Conservation (phyloP, 2,797 vertebrate species). For the Halcyon badia region DNA sequence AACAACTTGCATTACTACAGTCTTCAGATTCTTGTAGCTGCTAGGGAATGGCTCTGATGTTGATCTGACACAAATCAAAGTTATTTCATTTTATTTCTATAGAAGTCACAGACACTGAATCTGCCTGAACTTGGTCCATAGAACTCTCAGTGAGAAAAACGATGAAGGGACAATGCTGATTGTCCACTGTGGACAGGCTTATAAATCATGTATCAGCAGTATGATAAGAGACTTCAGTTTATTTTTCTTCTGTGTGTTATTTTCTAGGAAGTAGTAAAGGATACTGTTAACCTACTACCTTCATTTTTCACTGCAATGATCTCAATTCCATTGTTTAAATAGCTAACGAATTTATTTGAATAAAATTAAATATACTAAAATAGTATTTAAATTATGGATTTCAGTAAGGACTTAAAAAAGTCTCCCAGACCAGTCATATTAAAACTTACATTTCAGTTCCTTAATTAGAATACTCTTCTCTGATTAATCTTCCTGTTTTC, state of each 20-base stretch:
- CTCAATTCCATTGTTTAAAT: not conserved
- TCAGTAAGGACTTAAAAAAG: not conserved
- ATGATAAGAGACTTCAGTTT: not conserved
- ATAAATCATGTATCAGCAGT: not conserved
- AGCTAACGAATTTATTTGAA: not conserved
- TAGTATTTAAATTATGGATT: not conserved
- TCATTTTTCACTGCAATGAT: not conserved
- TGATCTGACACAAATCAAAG: not conserved
- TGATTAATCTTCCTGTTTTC: slow-evolving; percentile 52
- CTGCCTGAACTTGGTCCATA: not conserved
- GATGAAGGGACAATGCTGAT: not conserved
- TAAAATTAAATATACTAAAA: not conserved
- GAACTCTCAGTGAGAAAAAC: not conserved
- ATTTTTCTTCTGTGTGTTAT: not conserved
- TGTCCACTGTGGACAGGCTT: not conserved
- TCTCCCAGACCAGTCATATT: not conserved
- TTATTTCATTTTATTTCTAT: not conserved
- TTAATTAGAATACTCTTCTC: slow-evolving; percentile 37
- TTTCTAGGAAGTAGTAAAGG: not conserved
- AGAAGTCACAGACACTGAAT: not conserved
- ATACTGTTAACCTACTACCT: not conserved
- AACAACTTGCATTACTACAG: not conserved
- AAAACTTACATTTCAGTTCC: slow-evolving; percentile 21
- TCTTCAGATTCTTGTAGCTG: not conserved
- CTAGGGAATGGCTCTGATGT: not conserved